Percentiles rank a stretch among this genome's conserved stretches.
phyloP scores from a whole-genome alignment of 2,797 vertebrate genomes.

The Monodelphis domestica region DNA sequence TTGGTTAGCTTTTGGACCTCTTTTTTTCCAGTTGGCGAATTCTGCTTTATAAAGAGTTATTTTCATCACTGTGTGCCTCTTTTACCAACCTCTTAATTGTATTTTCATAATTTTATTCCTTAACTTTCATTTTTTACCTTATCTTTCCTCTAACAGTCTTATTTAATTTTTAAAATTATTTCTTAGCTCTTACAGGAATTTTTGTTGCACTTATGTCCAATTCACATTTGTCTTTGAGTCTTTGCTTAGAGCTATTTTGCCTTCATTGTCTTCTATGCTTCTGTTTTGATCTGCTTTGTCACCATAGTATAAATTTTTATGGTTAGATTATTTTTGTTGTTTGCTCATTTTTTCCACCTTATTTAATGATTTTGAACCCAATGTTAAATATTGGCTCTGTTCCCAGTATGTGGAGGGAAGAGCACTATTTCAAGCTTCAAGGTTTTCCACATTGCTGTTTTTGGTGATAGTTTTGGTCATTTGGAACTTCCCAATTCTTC shows the following conservation, averaged over 20 bases:
- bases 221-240: not conserved
- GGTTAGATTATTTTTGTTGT: not conserved
- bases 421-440: no score
- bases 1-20: no score
- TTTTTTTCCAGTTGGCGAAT: no score
- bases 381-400: not conserved
- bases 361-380: not conserved
- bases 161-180: not conserved
- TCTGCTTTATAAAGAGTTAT: not conserved
- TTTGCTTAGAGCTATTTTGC: not conserved
- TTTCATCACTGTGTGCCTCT: not conserved
- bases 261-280: not conserved
- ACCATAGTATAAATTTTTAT: not conserved
- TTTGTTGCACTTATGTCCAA: not conserved
- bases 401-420: no score
- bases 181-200: not conserved
- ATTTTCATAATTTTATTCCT: not conserved
- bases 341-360: no score
- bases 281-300: not conserved
- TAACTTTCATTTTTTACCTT: not conserved
- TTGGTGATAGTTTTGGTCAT: not conserved
- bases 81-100: no score
- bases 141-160: not conserved
- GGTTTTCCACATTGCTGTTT: not conserved
- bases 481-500: not conserved